Evolutionary conservation across 2,113 vertebrate genomes (phyloP).

Genomic region (Eidolon helvum): DNA sequence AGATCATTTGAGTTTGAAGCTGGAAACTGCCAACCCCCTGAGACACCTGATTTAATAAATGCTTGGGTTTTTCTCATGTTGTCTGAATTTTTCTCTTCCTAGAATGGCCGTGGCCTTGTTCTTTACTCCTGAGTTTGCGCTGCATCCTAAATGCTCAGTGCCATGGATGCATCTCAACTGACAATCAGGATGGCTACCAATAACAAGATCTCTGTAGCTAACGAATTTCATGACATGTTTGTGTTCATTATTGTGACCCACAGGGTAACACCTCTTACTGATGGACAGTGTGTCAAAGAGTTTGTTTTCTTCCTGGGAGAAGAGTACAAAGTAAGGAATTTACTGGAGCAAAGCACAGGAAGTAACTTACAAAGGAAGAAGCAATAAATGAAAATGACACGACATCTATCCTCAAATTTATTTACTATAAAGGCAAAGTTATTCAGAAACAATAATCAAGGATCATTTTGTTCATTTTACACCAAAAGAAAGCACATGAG

Average conservation of each 20-base stretch:
- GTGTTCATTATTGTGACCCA: neutral
- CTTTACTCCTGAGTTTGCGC: neutral
- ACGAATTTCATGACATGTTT: neutral
- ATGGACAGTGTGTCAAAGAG: neutral
- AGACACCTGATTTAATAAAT: neutral
- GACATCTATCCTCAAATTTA: neutral
- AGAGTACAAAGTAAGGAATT: neutral
- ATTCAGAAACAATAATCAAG: neutral
- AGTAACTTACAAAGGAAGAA: neutral
- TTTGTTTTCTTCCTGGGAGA: neutral
- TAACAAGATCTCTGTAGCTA: neutral
- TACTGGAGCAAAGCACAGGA: neutral
- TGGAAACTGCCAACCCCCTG: neutral
- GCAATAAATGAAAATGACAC: neutral
- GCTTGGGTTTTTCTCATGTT: neutral
- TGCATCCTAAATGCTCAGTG: neutral
- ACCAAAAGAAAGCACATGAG: neutral
- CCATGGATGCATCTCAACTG: neutral
- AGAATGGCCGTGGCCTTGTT: neutral
- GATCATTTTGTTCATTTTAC: neutral
- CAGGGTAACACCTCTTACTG: neutral
- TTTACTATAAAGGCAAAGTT: neutral
- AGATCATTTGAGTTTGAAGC: neutral
- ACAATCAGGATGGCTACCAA: neutral
- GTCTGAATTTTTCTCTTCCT: neutral